Percentiles rank a stretch among this genome's conserved stretches.
phyloP scores from a whole-genome alignment of 2,113 vertebrate species.

The Todiramphus chloris region DNA sequence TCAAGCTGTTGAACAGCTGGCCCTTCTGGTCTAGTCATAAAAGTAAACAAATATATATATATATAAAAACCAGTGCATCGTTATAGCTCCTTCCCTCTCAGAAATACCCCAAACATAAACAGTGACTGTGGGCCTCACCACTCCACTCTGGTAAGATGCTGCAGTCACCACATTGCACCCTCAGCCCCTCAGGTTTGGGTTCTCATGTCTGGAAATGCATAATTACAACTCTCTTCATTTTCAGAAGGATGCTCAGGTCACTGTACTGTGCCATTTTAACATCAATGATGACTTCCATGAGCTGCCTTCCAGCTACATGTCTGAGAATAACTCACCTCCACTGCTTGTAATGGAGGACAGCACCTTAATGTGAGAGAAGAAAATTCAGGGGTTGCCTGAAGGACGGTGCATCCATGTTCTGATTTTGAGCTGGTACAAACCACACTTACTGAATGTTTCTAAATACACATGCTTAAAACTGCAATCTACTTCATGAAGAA shows the following conservation, averaged over 20 bases:
- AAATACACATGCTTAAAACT: fast-evolving
- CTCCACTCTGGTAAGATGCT: neutral
- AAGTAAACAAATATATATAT: neutral
- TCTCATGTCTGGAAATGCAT: neutral
- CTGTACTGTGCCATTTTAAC: neutral
- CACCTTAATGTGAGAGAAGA: neutral
- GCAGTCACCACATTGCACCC: neutral
- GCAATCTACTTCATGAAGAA: neutral
- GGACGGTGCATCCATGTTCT: fast-evolving
- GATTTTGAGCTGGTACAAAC: neutral
- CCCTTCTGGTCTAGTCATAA: neutral
- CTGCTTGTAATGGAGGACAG: neutral
- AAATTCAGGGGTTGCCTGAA: neutral
- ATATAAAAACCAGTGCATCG: neutral
- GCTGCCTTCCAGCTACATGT: neutral
- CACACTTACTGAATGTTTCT: neutral
- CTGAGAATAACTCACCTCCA: neutral
- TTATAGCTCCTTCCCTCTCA: neutral
- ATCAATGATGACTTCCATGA: neutral
- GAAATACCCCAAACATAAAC: neutral
- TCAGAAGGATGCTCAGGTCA: neutral
- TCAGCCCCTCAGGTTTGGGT: neutral
- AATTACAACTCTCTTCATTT: neutral
- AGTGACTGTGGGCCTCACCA: fast-evolving
- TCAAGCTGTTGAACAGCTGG: neutral